Base-by-base conservation (phyloP, 1,140 invertebrate genomes). In the Heliconius eleuchia region DNA sequence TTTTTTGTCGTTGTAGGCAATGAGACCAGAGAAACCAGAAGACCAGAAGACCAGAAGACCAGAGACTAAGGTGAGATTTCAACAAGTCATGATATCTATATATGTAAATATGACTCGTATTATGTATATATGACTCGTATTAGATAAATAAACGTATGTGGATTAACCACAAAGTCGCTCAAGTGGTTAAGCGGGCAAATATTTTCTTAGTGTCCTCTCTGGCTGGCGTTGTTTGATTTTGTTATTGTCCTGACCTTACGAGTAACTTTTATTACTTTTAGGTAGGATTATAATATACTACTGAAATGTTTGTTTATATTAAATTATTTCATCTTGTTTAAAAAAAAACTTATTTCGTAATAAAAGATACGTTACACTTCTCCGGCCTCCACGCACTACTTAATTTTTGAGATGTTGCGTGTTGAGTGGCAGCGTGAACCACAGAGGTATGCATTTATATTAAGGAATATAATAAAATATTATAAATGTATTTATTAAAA, bases 151-250 rank as follows among this genome's bases (percentile, higher is more conserved):
- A 73, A 73, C 18, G 71, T 73, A 27, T 73, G 37, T 8, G 34
- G 34, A 16, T 4, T 39, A 72, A 16, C 46, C 72, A 73, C 37
- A 73, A 73, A 50, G 34, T 72, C 30, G 34, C 34, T 72, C 34
- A 72, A 72, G 37, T 27, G 27, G 27, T 73, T 46, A 73, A 73
- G 19, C 72, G 72, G 11, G 60, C 60, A 66, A 66, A 66, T 66
- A 66, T 66, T 27, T 66, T 66, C 27, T 30, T 16, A 66, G 60
- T 66, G 60, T 30, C 27, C 60, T 66, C 23, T 66, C 60, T 66
- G 60, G 60, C 9, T 66, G 27, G 60, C 60, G 13, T 11, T 66
- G 60, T 66, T 66, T 66, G 27, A 23, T 66, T 66, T 66, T 66
- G 60, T 30, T 27, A 66, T 66, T 66, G 23, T 66, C 27, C 27